Evolutionary conservation across 2,888 invertebrate species (phyloP), one percentile per base, ranked within the genome.

Genomic region (Prenolepis imparis): DNA sequence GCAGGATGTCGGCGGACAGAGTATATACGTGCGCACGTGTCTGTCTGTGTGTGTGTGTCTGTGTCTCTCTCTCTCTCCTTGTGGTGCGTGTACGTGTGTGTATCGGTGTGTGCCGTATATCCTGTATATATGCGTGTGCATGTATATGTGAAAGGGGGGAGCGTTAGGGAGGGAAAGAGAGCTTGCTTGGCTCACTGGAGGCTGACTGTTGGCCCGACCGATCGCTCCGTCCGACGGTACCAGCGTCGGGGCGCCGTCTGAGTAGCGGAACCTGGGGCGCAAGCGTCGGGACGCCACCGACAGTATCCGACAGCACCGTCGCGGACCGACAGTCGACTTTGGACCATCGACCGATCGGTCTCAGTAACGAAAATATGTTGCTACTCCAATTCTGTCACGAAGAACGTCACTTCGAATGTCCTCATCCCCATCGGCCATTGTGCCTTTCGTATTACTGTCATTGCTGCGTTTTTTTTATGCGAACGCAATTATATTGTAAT

Each of bases 291-390:
- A 87, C 90, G 89, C 89, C 90, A 87, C 87, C 86, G 28, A 28
- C 28, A 86, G 87, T 87, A 86, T 78, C 85, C 86, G 87, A 82
- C 84, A 80, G 72, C 21, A 83, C 83, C 84, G 82, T 68, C 84
- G 82, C 83, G 86, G 89, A 52, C n/a, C n/a, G 52, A 91, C 93
- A 93, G 94, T 94, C 91, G 90, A 91, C 92, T 92, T 90, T 93
- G 91, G 91, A 92, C 92, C 93, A 93, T 93, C 92, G 91, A 92
- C 92, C 92, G 86, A 88, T 84, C 84, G 84, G 86, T 81, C 85
- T 77, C 63, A 83, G 66, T 32, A 36, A 48, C 21, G 3, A 24
- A 57, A 63, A 36, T 75, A 75, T 66, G 11, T 28, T 24, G n/a
- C 59, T n/a, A 2, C 32, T 44, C 44, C 55, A 39, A 18, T 59